Conservation (phyloP, 2,888 invertebrate species). For the Macrosiphum euphorbiae region DNA sequence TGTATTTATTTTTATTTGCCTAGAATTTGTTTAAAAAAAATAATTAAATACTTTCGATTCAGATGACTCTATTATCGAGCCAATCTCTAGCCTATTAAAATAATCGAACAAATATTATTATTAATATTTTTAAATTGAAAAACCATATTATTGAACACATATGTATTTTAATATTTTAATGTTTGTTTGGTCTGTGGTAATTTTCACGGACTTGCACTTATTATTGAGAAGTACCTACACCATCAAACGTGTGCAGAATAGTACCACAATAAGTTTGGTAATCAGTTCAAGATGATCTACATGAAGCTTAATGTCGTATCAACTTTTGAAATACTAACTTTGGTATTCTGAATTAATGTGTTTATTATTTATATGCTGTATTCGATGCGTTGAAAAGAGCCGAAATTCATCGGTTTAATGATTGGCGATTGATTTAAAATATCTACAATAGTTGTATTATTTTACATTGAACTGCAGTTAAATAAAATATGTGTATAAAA, state of each 20-base stretch:
- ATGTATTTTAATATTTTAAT: background rate
- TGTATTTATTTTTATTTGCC: background rate
- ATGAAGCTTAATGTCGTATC: background rate
- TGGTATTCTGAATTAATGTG: background rate
- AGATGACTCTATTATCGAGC: background rate
- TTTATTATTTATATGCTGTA: background rate
- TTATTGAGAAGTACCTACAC: background rate
- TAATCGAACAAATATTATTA: background rate
- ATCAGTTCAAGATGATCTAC: background rate
- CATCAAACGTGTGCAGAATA: background rate
- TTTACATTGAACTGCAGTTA: background rate
- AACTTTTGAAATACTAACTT: background rate
- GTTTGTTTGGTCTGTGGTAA: background rate
- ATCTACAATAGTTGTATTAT: background rate
- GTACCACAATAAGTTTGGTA: background rate
- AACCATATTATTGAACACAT: background rate
- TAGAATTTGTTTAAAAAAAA: background rate
- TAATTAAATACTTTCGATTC: background rate
- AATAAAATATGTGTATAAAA: background rate
- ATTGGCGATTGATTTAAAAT: background rate
- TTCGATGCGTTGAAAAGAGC: background rate
- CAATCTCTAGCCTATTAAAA: background rate
- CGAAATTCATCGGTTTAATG: background rate
- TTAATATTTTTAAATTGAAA: background rate
- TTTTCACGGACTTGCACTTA: background rate